Percentiles rank a stretch among this genome's conserved stretches.
Conservation (phyloP, 2,113 vertebrate species). For the Proterorhinus semilunaris region DNA sequence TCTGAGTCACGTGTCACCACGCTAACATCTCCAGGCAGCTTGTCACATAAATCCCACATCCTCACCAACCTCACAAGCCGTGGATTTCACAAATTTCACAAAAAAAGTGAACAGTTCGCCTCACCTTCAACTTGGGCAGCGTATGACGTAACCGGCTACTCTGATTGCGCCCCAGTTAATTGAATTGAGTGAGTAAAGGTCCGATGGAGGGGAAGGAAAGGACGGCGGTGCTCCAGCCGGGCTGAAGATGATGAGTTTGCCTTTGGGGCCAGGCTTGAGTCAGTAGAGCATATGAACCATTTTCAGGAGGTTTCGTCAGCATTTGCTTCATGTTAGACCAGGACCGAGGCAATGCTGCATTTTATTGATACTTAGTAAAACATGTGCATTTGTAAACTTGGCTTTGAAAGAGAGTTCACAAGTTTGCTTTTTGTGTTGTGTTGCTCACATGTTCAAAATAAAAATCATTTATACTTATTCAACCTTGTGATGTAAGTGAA, state of each 20-base stretch:
- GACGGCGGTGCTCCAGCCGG: slow-evolving; percentile 43
- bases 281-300: slow-evolving; percentile 56
- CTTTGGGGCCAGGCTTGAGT: slow-evolving; percentile 54
- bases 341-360: slow-evolving; percentile 22
- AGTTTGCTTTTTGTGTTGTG: too few relatives aligned
- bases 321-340: slow-evolving; percentile 30
- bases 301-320: slow-evolving; percentile 53
- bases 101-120: slow-evolving; percentile 36
- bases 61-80: slow-evolving; percentile 36
- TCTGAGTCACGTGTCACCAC: slow-evolving; percentile 42
- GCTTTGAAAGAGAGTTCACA: too few relatives aligned
- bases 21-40: slow-evolving; percentile 68
- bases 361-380: slow-evolving; percentile 15
- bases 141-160: slow-evolving; percentile 36
- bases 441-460: too few relatives aligned
- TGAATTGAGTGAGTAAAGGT: slow-evolving; percentile 55
- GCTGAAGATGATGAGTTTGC: slow-evolving; percentile 66
- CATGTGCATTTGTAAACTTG: too few relatives aligned
- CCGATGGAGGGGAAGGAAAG: slow-evolving; percentile 26
- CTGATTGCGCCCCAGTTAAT: slow-evolving; percentile 63
- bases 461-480: too few relatives aligned
- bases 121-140: slow-evolving; percentile 56
- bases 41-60: slow-evolving; percentile 69
- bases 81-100: slow-evolving; percentile 39
- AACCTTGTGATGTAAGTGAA: too few relatives aligned